Conservation (phyloP, 2,888 invertebrate species). For the Bugula neritina region DNA sequence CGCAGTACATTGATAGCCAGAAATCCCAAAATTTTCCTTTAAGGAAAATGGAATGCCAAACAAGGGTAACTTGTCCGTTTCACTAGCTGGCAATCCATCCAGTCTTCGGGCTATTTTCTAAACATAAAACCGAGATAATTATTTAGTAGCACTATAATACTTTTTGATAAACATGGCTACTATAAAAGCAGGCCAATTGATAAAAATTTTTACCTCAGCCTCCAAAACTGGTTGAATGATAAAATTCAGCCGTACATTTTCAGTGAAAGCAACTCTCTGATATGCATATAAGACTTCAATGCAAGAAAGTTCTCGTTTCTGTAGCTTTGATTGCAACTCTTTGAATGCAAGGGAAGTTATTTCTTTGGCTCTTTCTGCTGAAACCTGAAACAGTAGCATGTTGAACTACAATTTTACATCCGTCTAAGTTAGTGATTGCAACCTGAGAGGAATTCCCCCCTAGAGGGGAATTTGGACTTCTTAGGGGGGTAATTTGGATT, state of each 20-base stretch:
- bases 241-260: conserved; percentile 35
- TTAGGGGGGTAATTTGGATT: too few relatives aligned
- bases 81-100: neutral
- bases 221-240: conserved; percentile 39
- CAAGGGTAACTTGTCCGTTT: neutral
- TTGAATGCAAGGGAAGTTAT: neutral
- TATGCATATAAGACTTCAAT: neutral
- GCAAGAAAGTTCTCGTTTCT: neutral
- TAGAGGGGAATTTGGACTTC: too few relatives aligned
- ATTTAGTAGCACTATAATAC: too few relatives aligned
- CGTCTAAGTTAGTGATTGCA: too few relatives aligned
- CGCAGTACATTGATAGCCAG: neutral
- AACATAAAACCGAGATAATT: too few relatives aligned
- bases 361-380: neutral
- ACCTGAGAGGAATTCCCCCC: too few relatives aligned
- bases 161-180: too few relatives aligned
- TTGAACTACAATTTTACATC: too few relatives aligned
- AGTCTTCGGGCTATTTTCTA: neutral
- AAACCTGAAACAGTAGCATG: neutral
- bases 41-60: neutral
- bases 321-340: neutral
- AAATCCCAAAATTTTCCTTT: neutral
- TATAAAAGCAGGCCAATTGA: too few relatives aligned
- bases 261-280: neutral
- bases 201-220: conserved; percentile 33